A percentile compares a stretch with the other conserved stretches of the same genome.
These are phyloP conservation scores for Hermodice carunculata DNA, from an alignment of 2,888 invertebrate genomes.

Conservation along the genomic window DNA sequence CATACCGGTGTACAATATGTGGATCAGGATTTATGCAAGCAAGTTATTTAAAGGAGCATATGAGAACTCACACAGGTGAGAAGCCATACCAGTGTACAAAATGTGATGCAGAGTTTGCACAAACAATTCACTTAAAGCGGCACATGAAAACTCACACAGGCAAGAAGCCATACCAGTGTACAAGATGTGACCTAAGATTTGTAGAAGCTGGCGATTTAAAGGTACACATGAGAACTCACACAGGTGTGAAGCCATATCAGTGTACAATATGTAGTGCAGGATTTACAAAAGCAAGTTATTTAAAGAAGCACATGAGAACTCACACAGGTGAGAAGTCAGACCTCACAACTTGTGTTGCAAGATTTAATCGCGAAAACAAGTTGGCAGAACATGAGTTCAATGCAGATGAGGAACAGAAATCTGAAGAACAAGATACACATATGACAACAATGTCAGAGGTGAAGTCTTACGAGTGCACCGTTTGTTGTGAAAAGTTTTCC, in stretches of 20 bases:
- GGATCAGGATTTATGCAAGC: constrained; percentile 1
- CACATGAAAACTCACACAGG: constrained; percentile 11
- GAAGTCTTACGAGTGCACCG: too few relatives aligned
- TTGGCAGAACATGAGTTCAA: too few relatives aligned
- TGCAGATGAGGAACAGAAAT: too few relatives aligned
- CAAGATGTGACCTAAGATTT: constrained; percentile 9
- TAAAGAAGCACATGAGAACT: constrained; percentile 13
- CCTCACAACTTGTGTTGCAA: too few relatives aligned
- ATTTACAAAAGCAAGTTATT: constrained; percentile 1
- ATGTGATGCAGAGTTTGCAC: constrained; percentile 2
- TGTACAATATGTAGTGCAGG: constrained; percentile 4
- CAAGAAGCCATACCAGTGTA: constrained; percentile 5
- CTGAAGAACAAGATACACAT: too few relatives aligned
- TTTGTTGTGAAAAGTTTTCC: too few relatives aligned
- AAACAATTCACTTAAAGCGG: constrained; percentile 1
- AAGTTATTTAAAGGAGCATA: constrained; percentile 10
- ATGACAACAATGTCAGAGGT: too few relatives aligned
- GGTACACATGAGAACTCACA: constrained; percentile 11
- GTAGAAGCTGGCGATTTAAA: constrained; percentile 1
- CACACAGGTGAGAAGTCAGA: constrained; percentile 14
- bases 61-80: constrained; percentile 6
- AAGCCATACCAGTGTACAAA: constrained; percentile 6
- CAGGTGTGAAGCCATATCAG: constrained; percentile 7
- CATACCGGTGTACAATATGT: constrained; percentile 12
- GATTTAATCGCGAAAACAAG: too few relatives aligned